Evolutionary conservation across 2,888 invertebrate species (phyloP), one percentile per base, ranked within the genome.

Genomic region (Ectropis crepuscularia): DNA sequence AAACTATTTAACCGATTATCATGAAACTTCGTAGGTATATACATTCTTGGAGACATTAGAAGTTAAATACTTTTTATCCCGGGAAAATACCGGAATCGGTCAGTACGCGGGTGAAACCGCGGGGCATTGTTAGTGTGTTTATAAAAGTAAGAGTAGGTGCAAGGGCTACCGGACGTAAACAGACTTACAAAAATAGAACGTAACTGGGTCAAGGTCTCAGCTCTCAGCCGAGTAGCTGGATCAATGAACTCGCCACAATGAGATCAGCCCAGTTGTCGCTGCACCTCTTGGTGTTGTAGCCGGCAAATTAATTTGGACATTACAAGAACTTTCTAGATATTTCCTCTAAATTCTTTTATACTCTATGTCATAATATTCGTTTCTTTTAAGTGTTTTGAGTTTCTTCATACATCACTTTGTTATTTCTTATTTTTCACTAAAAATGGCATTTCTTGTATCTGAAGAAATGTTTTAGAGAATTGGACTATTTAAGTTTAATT

Each of bases 181-280:
- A n/a, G 9, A 39, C 10, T 36, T 47, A 48, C n/a, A 62, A 42
- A 53, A 53, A 48, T 53, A 48, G 28, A 51, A 51, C 28, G 51
- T 53, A 57, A 43, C 16, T 57, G 57, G 57, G 62, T 51, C 62
- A 57, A 63, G 62, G 62, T 38, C 62, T 16, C 47, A n/a, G 16
- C 47, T 38, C 62, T 16, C 47, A n/a, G 16, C 47, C 55, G 36
- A 43, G 53, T 41, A 38, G 55, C 16, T 57, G 46, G 62, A 48
- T 46, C 62, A 63, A 28, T 47, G 62, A 57, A 63, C 62, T 63
- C 62, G 37, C 36, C 43, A 57, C 53, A 57, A 57, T 46, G 48
- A 63, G 53, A 57, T 63, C 45, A 6, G 16, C 28, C 38, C 54
- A 49, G 46, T 57, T 55, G 45, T 57, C 46, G 11, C 39, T 37